Conservation (phyloP, 2,797 vertebrate species). For the Syncerus caffer region DNA sequence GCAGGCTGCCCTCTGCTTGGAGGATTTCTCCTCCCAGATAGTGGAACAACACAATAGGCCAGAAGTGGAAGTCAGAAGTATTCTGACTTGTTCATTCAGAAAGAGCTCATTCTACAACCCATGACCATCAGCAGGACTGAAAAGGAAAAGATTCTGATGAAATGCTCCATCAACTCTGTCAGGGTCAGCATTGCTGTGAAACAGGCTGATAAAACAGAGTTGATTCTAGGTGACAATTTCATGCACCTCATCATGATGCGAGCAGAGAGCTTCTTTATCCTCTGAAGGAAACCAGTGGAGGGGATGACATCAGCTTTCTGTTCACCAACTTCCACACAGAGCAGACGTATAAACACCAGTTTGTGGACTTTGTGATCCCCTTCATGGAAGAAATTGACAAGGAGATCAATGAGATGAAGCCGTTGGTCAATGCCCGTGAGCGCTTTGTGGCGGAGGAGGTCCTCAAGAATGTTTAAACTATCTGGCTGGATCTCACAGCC, state of each 20-base stretch:
- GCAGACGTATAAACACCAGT: conserved; percentile 99
- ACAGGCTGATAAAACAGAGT: conserved; percentile 98
- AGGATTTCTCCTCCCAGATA: conserved; percentile 98
- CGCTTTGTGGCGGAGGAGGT: conserved; percentile 97
- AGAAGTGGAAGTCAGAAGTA: conserved; percentile 96
- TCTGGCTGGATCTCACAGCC: conserved; percentile 71
- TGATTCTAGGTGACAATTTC: conserved; percentile 97
- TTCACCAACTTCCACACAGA: conserved; percentile 99
- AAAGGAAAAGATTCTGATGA: conserved; percentile 97
- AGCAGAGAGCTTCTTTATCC: conserved; percentile 97
- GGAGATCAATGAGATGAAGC: conserved; percentile 99
- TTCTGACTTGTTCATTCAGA: conserved; percentile 57
- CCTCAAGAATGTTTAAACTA: conserved; percentile 93
- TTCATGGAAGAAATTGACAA: conserved; percentile 99
- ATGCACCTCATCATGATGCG: conserved; percentile 99
- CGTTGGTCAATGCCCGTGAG: conserved; percentile 95
- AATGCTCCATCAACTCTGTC: conserved; percentile 98
- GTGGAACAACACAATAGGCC: conserved; percentile 98
- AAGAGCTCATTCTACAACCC: conserved; percentile 95
- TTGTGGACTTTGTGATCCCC: conserved; percentile 98
- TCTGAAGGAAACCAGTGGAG: conserved; percentile 95
- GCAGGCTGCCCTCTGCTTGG: conserved; percentile 95
- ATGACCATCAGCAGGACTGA: conserved; percentile 97
- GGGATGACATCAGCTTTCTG: conserved; percentile 95
- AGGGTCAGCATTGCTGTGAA: conserved; percentile 98